Evolutionary conservation across 2,888 invertebrate species (phyloP).

Genomic region (Laothoe populi): DNA sequence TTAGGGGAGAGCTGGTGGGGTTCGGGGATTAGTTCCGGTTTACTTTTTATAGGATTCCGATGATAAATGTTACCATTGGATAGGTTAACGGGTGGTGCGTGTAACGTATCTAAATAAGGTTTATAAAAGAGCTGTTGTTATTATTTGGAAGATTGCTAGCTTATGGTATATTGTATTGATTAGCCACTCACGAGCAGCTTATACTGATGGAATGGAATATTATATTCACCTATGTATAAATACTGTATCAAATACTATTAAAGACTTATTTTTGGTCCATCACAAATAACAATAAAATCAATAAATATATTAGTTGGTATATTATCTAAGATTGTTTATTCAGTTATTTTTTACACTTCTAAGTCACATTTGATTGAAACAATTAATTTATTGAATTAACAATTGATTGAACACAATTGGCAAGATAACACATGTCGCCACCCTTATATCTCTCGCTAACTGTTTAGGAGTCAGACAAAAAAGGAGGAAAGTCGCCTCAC

Average conservation of each 20-base stretch:
- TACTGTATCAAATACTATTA: no score
- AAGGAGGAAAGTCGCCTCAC: conserved; percentile 72
- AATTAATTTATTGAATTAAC: conserved; percentile 59
- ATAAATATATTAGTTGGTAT: no score
- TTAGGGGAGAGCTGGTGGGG: conserved; percentile 68
- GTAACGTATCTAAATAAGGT: conserved; percentile 76
- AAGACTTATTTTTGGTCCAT: no score
- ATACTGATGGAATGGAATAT: background rate
- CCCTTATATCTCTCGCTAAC: conserved; percentile 68
- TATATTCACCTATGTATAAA: background rate
- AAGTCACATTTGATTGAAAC: no score
- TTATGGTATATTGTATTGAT: conserved; percentile 7
- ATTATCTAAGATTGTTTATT: no score
- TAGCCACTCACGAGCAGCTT: background rate
- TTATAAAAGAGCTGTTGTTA: conserved; percentile 42
- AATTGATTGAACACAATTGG: conserved; percentile 45
- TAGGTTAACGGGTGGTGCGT: conserved; percentile 79
- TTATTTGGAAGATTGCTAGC: conserved; percentile 21
- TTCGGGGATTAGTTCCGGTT: conserved; percentile 78
- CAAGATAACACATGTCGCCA: conserved; percentile 66
- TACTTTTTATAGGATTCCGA: conserved; percentile 83
- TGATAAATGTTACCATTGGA: conserved; percentile 78
- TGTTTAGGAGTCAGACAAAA: conserved; percentile 79
- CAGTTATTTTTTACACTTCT: no score
- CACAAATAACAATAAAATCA: no score